A percentile compares a stretch with the other conserved stretches of the same genome.
These are phyloP conservation scores for Paramormyrops kingsleyae DNA, from an alignment of 2,113 vertebrate genomes.

Conservation along the genomic window DNA sequence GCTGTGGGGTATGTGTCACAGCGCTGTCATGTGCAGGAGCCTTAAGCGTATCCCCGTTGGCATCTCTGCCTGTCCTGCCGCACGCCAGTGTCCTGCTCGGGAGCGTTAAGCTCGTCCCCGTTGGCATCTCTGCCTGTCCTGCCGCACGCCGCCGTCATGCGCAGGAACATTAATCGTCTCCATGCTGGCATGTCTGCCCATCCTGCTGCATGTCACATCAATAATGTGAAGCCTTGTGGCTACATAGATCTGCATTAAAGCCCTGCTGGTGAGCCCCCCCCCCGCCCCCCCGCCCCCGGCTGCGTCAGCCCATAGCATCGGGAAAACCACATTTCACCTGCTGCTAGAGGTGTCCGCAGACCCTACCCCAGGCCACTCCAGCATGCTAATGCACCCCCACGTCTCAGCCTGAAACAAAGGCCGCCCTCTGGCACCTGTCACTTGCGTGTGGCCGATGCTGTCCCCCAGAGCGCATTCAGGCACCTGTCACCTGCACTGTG, in stretches of 20 bases:
- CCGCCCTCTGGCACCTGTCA: not conserved
- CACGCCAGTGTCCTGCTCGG: accelerated
- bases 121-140: not conserved
- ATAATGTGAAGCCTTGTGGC: not conserved
- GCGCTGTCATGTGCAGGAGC: not conserved
- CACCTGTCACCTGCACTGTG: slow-evolving; percentile 8
- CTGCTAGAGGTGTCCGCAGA: not conserved
- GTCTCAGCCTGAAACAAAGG: not conserved
- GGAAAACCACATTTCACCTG: not conserved
- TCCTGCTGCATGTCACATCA: not conserved
- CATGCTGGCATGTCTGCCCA: not conserved
- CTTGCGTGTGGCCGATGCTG: not conserved
- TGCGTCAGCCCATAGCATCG: not conserved
- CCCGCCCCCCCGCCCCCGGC: no score
- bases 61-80: not conserved
- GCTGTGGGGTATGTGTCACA: not conserved
- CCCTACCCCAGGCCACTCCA: not conserved
- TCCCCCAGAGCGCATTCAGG: not conserved
- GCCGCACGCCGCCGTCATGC: not conserved
- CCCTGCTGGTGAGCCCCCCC: not conserved
- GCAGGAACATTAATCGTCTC: not conserved
- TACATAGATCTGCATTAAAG: not conserved
- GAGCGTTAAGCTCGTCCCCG: not conserved
- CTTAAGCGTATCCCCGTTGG: not conserved
- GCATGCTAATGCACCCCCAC: not conserved